Base-by-base conservation (phyloP, 1,140 invertebrate species). In the Drosophila erecta region DNA sequence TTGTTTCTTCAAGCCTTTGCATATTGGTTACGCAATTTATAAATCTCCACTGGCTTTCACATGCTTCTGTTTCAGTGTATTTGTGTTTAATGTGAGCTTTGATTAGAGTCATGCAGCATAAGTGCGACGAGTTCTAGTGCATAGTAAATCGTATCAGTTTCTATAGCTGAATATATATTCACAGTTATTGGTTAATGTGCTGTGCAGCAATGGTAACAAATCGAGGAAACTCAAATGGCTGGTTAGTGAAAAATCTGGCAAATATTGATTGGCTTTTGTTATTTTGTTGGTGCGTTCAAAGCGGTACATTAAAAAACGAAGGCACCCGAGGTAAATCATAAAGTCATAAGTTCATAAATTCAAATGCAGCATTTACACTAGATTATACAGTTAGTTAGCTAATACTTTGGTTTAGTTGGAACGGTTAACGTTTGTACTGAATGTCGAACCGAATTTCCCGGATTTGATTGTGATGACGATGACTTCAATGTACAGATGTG, bases 301-400 rank as follows among this genome's bases (percentile, higher is more conserved):
- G 79, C 76, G 53, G 64, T 87, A 81, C 61, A 76, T 50, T 71
- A 69, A 44, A 72, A 72, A 69, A 58, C 41, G 43, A 67, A 58
- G 44, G 37, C 51, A 41, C 59, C 62, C 64, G 22, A 46, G 67
- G 57, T 49, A 61, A 67, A 81, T 67, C 38, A 62, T 67, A 65
- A 75, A 15, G 10, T 72, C 11, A 30, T 30, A 30, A 30, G 7
- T 30, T 30, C 30, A 30, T 30, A 30, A 85, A 79, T 38, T 49
- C 22, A 83, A 84, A 76, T 80, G 66, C 51, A 64, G 83, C 83
- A 77, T 90, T 79, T 84, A 77, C 72, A 87, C 79, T 87, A 87
- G 67, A 55, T 79, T 57, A 66, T 76, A 87, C 84, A 89, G 69
- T 77, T 62, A 81, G 57, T 75, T 79, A 79, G 62, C 84, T 86